Evolutionary conservation across 2,888 invertebrate species (phyloP).

Genomic region (Drosophila falleni): DNA sequence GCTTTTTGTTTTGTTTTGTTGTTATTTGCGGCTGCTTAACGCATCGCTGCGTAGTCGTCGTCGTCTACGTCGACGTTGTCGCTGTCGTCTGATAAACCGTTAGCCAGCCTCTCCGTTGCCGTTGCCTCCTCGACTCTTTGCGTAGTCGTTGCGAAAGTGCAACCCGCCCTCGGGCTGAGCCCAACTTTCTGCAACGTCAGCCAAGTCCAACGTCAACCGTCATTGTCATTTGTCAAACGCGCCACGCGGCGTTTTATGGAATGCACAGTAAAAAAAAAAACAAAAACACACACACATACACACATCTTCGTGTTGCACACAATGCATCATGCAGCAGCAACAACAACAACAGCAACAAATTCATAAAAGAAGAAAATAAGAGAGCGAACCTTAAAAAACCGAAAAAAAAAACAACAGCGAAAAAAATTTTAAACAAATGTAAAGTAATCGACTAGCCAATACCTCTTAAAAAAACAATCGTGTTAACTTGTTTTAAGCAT

Average conservation of each 20-base stretch:
- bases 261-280: slow-evolving; percentile 39
- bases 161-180: slow-evolving; percentile 58
- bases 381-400: slow-evolving; percentile 44
- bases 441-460: not conserved
- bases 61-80: slow-evolving; percentile 16
- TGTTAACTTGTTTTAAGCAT: no score
- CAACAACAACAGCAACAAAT: slow-evolving; percentile 25
- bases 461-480: not conserved
- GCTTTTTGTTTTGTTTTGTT: slow-evolving; percentile 13
- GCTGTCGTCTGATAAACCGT: slow-evolving; percentile 54
- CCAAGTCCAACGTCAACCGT: slow-evolving; percentile 66
- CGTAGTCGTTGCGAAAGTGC: slow-evolving; percentile 64
- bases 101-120: slow-evolving; percentile 39
- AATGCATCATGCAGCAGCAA: slow-evolving; percentile 34
- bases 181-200: slow-evolving; percentile 63
- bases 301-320: slow-evolving; percentile 8
- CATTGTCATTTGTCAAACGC: slow-evolving; percentile 67
- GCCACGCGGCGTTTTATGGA: slow-evolving; percentile 63
- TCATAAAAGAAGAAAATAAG: slow-evolving; percentile 27
- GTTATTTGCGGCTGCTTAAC: slow-evolving; percentile 55
- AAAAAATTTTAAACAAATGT: not conserved
- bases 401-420: slow-evolving; percentile 29
- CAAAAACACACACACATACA: slow-evolving; percentile 19
- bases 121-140: slow-evolving; percentile 22
- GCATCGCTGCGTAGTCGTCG: slow-evolving; percentile 50